These are phyloP conservation scores for Simalia tracyae DNA, from an alignment of 2,797 vertebrate species.

Conservation along the genomic window DNA sequence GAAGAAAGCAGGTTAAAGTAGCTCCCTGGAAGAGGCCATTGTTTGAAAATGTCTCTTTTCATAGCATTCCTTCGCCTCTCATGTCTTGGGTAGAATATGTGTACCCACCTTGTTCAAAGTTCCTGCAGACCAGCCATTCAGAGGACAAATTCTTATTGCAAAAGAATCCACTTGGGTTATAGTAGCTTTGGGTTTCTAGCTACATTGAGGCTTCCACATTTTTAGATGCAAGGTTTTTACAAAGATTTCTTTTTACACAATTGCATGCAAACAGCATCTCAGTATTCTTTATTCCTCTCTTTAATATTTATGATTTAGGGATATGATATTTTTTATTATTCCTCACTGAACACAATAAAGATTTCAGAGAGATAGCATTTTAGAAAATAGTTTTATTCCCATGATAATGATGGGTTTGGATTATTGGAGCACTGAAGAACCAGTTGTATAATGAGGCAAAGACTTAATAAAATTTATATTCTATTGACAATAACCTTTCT, in stretches of 20 bases:
- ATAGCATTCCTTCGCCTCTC: background rate
- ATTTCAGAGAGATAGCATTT: background rate
- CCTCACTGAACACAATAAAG: background rate
- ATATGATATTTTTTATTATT: background rate
- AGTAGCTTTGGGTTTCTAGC: background rate
- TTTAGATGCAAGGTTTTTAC: background rate
- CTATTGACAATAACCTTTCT: background rate
- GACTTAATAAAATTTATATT: background rate
- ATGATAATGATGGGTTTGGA: conserved; percentile 19
- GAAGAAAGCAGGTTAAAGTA: background rate
- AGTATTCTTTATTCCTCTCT: background rate
- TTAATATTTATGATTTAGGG: background rate
- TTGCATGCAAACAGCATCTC: background rate
- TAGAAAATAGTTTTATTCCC: conserved; percentile 34
- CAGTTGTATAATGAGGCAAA: conserved; percentile 14
- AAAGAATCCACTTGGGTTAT: background rate
- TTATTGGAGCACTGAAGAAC: conserved; percentile 15
- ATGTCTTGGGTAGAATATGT: background rate
- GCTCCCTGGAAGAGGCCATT: background rate
- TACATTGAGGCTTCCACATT: background rate
- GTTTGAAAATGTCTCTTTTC: background rate
- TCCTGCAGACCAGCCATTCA: background rate
- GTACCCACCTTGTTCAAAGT: background rate
- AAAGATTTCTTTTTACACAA: background rate
- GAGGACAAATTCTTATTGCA: background rate